A percentile compares a stretch with the other conserved stretches of the same genome.
Evolutionary conservation across 2,888 invertebrate species (phyloP).

Genomic region (Ornithoptera priamus): DNA sequence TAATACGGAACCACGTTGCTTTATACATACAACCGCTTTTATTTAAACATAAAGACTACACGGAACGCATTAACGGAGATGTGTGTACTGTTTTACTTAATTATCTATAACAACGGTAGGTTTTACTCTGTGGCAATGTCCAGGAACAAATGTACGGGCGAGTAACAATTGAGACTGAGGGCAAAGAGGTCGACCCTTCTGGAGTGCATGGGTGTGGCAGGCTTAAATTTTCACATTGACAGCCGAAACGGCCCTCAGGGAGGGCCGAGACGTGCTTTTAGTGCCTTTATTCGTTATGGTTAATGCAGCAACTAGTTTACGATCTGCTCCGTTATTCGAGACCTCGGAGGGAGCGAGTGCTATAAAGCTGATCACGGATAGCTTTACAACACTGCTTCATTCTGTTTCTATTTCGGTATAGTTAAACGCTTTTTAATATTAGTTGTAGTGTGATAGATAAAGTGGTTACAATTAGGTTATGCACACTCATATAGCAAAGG

Average conservation of each 20-base stretch:
- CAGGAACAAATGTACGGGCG: slow-evolving; percentile 46
- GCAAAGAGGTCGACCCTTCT: slow-evolving; percentile 72
- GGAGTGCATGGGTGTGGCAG: slow-evolving; percentile 78
- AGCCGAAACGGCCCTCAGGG: slow-evolving; percentile 78
- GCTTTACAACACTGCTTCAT: slow-evolving; percentile 2
- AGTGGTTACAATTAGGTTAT: no score
- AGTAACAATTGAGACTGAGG: slow-evolving; percentile 75
- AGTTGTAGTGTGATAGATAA: no score
- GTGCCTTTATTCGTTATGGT: slow-evolving; percentile 79
- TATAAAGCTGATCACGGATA: slow-evolving; percentile 9
- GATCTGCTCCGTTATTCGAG: slow-evolving; percentile 72
- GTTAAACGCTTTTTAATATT: background rate
- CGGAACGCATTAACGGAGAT: background rate
- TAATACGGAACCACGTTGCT: slow-evolving; percentile 17
- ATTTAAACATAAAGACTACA: slow-evolving; percentile 21
- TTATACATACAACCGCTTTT: slow-evolving; percentile 13
- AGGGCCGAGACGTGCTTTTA: slow-evolving; percentile 72
- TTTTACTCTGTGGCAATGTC: slow-evolving; percentile 31
- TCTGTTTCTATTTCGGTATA: background rate
- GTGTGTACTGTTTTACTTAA: slow-evolving; percentile 10
- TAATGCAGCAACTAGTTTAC: slow-evolving; percentile 77
- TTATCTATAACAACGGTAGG: background rate
- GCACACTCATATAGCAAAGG: no score
- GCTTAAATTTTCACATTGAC: slow-evolving; percentile 80
- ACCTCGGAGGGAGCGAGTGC: slow-evolving; percentile 50